Evolutionary conservation across 2,888 invertebrate genomes (phyloP).

Genomic region (Scaeva pyrastri): DNA sequence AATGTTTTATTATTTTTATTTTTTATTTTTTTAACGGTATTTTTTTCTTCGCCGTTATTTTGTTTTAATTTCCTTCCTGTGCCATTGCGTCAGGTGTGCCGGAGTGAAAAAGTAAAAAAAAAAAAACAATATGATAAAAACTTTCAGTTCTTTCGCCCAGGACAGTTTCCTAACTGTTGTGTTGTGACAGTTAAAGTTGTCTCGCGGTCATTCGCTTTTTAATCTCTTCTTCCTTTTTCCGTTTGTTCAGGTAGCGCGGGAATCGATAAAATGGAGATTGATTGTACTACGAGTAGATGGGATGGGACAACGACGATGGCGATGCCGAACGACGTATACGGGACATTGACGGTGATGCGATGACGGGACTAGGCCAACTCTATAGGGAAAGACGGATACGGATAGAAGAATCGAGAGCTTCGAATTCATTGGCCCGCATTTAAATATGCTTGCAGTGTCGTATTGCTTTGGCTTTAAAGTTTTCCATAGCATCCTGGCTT

Average conservation of each 20-base stretch:
- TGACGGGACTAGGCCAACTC: not conserved
- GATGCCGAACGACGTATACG: not conserved
- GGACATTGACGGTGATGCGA: not conserved
- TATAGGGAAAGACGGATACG: not conserved
- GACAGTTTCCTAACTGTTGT: conserved; percentile 48
- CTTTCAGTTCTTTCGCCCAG: conserved; percentile 39
- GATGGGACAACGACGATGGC: not conserved
- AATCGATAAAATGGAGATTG: conserved; percentile 53
- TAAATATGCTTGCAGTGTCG: conserved; percentile 20
- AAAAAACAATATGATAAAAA: not conserved
- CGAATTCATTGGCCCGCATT: conserved; percentile 56
- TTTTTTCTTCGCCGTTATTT: not conserved
- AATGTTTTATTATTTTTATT: conserved; percentile 21
- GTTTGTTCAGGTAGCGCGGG: not conserved
- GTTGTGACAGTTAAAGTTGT: conserved; percentile 65
- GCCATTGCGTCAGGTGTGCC: conserved; percentile 59
- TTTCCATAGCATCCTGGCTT: not conserved
- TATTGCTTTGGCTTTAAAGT: conserved; percentile 43
- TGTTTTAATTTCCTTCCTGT: conserved; percentile 37
- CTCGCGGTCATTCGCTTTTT: conserved; percentile 72
- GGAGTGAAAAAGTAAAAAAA: not conserved
- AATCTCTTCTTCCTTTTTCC: conserved; percentile 51
- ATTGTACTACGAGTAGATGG: conserved; percentile 18
- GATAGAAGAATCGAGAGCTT: not conserved
- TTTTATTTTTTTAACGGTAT: not conserved